These are phyloP conservation scores for Xestoiulus laeticollis DNA, from an alignment of 2,888 invertebrate genomes.

Conservation along the genomic window DNA sequence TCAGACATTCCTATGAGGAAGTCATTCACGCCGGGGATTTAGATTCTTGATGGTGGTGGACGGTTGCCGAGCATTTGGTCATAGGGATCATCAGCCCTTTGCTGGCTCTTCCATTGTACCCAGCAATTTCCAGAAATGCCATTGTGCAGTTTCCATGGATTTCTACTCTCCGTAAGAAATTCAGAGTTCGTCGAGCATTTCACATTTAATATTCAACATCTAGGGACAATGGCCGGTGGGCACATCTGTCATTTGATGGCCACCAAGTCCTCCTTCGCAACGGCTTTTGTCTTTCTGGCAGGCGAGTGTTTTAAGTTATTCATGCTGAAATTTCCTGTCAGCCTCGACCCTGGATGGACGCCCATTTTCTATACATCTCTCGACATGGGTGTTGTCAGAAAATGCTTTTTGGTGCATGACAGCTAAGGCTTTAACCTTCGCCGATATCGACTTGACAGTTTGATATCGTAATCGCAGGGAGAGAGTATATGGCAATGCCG, in stretches of 20 bases:
- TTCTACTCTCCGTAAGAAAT: too few species aligned
- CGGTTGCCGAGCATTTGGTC: too few species aligned
- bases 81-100: too few species aligned
- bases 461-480: background rate
- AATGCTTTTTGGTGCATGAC: slow-evolving; percentile 19
- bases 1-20: background rate
- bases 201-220: background rate
- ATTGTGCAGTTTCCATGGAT: background rate
- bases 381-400: background rate
- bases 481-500: background rate
- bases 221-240: background rate
- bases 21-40: background rate
- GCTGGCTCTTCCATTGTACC: background rate
- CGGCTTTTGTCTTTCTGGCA: background rate
- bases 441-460: slow-evolving; percentile 11
- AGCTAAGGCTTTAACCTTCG: background rate
- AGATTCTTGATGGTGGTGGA: background rate
- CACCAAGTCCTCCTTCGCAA: slow-evolving; percentile 6
- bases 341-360: background rate
- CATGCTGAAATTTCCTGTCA: slow-evolving; percentile 3
- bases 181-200: background rate
- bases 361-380: too few species aligned
- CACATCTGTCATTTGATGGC: background rate
- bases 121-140: background rate
- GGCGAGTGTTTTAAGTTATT: background rate